Percentiles rank a stretch among this genome's conserved stretches.
Conservation (phyloP, 37 sponge, comb jelly and placozoan species). For the Hormiphora californensis region DNA sequence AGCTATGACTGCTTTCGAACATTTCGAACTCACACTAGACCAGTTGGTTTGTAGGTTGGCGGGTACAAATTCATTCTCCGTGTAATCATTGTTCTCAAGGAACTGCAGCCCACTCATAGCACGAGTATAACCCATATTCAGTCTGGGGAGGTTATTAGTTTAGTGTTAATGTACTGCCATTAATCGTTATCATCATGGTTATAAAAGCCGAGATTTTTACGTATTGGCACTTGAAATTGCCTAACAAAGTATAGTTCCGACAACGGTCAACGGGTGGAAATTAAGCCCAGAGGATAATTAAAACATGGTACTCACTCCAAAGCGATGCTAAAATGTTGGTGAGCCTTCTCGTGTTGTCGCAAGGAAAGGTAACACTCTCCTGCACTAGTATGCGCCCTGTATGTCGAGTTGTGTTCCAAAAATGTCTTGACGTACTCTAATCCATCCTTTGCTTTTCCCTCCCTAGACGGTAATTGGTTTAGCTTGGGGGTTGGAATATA, state of each 20-base stretch:
- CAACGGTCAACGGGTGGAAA: background rate
- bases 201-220: background rate
- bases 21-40: conserved; percentile 5
- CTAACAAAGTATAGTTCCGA: background rate
- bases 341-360: conserved; percentile 16
- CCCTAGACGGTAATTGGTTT: background rate
- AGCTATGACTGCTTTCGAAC: too few species aligned
- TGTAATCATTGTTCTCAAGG: background rate
- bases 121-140: background rate
- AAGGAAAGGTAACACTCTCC: conserved; percentile 9
- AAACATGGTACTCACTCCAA: background rate
- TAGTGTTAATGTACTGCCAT: background rate
- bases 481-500: too few species aligned
- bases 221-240: background rate
- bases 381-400: conserved; percentile 1
- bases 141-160: too few species aligned
- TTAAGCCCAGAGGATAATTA: background rate
- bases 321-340: conserved; percentile 28
- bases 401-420: background rate
- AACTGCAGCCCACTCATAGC: conserved; percentile 7
- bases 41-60: conserved; percentile 28
- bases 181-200: background rate
- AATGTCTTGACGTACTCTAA: background rate
- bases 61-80: conserved; percentile 49
- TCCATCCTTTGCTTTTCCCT: conserved; percentile 15